Base-by-base conservation (phyloP, 1,140 invertebrate genomes). In the Chymomyza costata region DNA sequence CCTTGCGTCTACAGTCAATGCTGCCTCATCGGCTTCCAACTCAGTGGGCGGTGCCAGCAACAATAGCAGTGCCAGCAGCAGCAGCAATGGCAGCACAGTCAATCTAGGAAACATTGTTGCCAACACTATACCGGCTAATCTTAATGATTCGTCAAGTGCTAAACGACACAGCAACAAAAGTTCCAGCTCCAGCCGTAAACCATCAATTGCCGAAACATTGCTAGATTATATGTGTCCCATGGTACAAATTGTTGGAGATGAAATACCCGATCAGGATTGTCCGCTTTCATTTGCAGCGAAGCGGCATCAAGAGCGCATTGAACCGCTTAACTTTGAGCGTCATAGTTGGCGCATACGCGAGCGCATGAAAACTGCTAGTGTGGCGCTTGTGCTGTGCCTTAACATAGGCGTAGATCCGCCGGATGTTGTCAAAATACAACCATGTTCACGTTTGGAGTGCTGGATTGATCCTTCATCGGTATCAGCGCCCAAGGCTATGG, bases 331-430 rank as follows among this genome's bases (percentile, higher is more conserved):
- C 3, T 83, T 63, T 25, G 58, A 67, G 32, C 59, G 60, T 0
- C 64, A 65, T 11, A 11, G 39, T 0, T 85, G 84, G 84, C 78
- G 84, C 17, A 85, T 84, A 8, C 48, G 62, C 2, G 84, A 85
- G 49, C 82, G 84, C 92, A 97, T 98, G 94, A 98, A 98, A 88
- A 99, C 98, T 5, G 97, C 99, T n/a, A 99, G 97, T 87, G 98
- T 99, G 31, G 98, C 97, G 1, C 87, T 99, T 39, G 97, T 99
- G 6, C 85, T 99, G 3, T 99, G 98, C 87, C 89, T 99, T 6
- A 99, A 99, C 88, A 95, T 99, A 43, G 98, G 97, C 16, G 97
- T 99, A 3, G 98, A 99, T 87, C 98, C 98, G 21, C 98, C 98
- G 6, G 98, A 99, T 87, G 91, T 99, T 52, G 92, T 98, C 1